Percentiles rank a stretch among this genome's conserved stretches.
These are phyloP conservation scores for Eupeodes latifasciatus DNA, from an alignment of 2,888 invertebrate genomes.

Conservation along the genomic window DNA sequence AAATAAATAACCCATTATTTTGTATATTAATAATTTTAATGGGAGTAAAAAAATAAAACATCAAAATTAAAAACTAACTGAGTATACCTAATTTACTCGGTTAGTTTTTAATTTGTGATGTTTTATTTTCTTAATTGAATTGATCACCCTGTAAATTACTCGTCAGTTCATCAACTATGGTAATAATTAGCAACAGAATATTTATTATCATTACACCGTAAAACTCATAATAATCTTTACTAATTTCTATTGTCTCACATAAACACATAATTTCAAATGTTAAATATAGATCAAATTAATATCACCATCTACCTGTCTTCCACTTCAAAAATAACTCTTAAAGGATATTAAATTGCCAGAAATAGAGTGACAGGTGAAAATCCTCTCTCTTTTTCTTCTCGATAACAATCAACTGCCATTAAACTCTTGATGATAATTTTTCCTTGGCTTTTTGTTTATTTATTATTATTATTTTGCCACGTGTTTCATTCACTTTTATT, in stretches of 20 bases:
- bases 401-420: slow-evolving; percentile 10
- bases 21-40: too few species aligned
- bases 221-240: neutral
- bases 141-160: too few species aligned
- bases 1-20: too few species aligned
- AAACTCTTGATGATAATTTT: neutral
- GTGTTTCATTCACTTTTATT: slow-evolving; percentile 45
- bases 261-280: neutral
- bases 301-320: neutral
- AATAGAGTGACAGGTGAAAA: neutral
- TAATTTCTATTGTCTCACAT: neutral
- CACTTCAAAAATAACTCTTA: neutral
- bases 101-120: too few species aligned
- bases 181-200: too few species aligned
- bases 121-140: too few species aligned
- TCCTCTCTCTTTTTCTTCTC: neutral
- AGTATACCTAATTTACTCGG: too few species aligned
- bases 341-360: neutral
- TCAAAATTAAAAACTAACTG: too few species aligned
- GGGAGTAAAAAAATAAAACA: too few species aligned
- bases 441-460: neutral
- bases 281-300: neutral
- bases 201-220: too few species aligned
- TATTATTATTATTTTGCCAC: neutral
- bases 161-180: too few species aligned